These are phyloP conservation scores for Brachynemurus nebulosus DNA, from an alignment of 2,888 invertebrate species.

Conservation along the genomic window DNA sequence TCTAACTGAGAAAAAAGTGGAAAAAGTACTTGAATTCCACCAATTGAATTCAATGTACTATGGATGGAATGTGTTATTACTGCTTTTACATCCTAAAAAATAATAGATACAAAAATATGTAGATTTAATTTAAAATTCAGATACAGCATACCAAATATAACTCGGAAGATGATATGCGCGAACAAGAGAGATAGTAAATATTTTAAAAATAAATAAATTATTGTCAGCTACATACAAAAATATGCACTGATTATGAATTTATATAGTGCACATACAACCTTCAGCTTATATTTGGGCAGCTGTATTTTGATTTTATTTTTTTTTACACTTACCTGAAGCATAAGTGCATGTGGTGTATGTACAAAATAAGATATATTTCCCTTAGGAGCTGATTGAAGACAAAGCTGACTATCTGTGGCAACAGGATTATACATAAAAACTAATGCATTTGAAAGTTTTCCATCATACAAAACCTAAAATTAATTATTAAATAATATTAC, in stretches of 20 bases:
- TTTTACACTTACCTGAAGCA: conserved; percentile 68
- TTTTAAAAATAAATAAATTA: no score
- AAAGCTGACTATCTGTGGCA: conserved; percentile 97
- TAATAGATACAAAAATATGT: conserved; percentile 9
- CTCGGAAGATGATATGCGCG: no score
- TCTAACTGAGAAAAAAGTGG: conserved; percentile 97
- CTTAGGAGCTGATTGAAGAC: conserved; percentile 96
- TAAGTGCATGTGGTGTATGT: conserved; percentile 97
- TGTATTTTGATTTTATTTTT: not conserved
- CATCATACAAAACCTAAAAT: conserved; percentile 91
- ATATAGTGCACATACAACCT: no score
- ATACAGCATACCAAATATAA: no score
- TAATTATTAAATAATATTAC: no score
- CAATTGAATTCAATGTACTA: conserved; percentile 96
- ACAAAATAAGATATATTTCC: conserved; percentile 96
- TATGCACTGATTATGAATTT: no score
- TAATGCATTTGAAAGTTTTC: conserved; percentile 89
- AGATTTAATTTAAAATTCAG: no score
- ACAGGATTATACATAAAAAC: conserved; percentile 99
- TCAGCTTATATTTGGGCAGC: not conserved
- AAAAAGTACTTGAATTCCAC: conserved; percentile 95
- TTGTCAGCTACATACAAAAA: no score
- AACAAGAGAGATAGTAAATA: no score
- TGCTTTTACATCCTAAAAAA: conserved; percentile 89
- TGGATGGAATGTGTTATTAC: conserved; percentile 99